Evolutionary conservation across 1,140 invertebrate species (phyloP).

Genomic region (Maconellicoccus hirsutus): DNA sequence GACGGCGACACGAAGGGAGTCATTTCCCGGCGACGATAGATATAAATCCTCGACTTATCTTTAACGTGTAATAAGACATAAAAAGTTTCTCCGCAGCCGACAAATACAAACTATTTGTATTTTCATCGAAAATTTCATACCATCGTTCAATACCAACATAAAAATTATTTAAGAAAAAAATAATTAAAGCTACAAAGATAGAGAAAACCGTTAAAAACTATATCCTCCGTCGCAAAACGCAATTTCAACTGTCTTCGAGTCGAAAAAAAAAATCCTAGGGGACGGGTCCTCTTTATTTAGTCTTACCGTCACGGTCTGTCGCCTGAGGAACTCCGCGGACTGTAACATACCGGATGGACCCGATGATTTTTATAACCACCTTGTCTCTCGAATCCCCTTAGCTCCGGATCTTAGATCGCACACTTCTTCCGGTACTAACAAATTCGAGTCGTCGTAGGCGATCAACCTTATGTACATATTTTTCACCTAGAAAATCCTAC

Average conservation of each 20-base stretch:
- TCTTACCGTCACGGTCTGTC: conserved; percentile 16
- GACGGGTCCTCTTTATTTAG: conserved; percentile 13
- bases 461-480: no score
- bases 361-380: conserved; percentile 21
- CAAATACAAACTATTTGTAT: no score
- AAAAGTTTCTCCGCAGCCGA: no score
- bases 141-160: no score
- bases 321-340: conserved; percentile 10
- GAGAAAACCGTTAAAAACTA: background rate
- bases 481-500: no score
- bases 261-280: background rate
- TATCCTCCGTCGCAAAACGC: background rate
- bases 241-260: background rate
- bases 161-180: no score
- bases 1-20: background rate
- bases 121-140: no score
- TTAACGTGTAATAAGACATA: background rate
- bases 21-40: conserved; percentile 6
- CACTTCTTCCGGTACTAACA: background rate
- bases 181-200: no score
- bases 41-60: background rate
- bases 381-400: background rate
- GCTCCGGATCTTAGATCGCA: background rate
- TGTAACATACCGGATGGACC: conserved; percentile 20
- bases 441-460: background rate